A percentile compares a stretch with the other conserved stretches of the same genome.
These are phyloP conservation scores for Lucinisca nassula DNA, from an alignment of 2,888 invertebrate species.

Conservation along the genomic window DNA sequence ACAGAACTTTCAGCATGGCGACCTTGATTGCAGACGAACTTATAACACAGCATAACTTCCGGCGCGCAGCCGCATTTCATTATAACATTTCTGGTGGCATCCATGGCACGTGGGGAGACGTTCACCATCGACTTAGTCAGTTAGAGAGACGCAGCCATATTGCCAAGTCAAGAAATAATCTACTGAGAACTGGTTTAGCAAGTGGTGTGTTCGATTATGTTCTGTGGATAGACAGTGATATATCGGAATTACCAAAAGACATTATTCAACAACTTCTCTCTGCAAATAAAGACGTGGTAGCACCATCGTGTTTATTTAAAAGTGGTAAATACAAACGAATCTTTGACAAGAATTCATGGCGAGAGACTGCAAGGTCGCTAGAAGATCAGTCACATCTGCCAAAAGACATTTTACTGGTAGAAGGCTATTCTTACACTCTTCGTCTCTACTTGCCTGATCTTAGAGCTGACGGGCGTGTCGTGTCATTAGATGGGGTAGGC, in stretches of 20 bases:
- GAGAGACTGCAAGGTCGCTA: slow-evolving; percentile 80
- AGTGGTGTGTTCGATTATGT: slow-evolving; percentile 76
- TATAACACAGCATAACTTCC: slow-evolving; percentile 71
- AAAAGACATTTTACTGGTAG: slow-evolving; percentile 78
- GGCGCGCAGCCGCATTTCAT: slow-evolving; percentile 74
- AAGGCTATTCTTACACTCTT: slow-evolving; percentile 80
- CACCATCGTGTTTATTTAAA: slow-evolving; percentile 80
- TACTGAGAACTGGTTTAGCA: slow-evolving; percentile 76
- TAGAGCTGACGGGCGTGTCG: slow-evolving; percentile 80
- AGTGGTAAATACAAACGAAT: slow-evolving; percentile 64
- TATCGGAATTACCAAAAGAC: slow-evolving; percentile 78
- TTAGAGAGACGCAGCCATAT: slow-evolving; percentile 79
- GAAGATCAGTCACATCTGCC: slow-evolving; percentile 70
- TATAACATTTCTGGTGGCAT: slow-evolving; percentile 76
- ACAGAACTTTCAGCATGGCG: slow-evolving; percentile 78
- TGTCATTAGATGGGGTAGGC: slow-evolving; percentile 85
- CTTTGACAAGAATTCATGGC: slow-evolving; percentile 86
- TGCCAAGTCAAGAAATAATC: slow-evolving; percentile 81
- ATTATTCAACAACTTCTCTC: slow-evolving; percentile 83
- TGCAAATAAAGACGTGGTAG: slow-evolving; percentile 80
- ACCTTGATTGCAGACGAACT: slow-evolving; percentile 71
- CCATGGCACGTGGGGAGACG: slow-evolving; percentile 72
- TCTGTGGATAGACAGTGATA: slow-evolving; percentile 85
- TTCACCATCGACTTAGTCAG: slow-evolving; percentile 78
- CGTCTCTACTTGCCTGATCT: slow-evolving; percentile 79